Evolutionary conservation across 2,888 invertebrate genomes (phyloP).

Genomic region (Eilema griseolum): DNA sequence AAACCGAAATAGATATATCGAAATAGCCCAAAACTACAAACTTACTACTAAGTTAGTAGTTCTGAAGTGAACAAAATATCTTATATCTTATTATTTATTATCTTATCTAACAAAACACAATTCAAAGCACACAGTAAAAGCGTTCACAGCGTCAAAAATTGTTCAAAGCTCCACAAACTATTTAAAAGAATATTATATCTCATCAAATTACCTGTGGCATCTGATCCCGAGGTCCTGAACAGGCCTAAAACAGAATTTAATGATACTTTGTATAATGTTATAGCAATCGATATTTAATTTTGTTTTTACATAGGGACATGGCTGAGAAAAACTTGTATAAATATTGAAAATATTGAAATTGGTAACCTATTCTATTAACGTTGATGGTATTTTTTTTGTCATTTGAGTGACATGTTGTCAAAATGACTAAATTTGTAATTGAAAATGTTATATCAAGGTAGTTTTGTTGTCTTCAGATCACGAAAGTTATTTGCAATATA

Average conservation of each 20-base stretch:
- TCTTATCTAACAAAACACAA: too few relatives aligned
- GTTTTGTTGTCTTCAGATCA: too few relatives aligned
- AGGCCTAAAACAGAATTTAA: slow-evolving; percentile 84
- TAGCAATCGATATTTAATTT: slow-evolving; percentile 66
- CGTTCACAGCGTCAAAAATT: slow-evolving; percentile 51
- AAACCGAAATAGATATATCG: background rate
- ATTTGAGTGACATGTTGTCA: background rate
- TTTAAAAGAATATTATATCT: slow-evolving; percentile 44
- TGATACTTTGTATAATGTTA: slow-evolving; percentile 73
- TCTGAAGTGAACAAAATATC: background rate
- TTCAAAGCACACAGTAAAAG: slow-evolving; percentile 49
- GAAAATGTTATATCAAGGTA: too few relatives aligned
- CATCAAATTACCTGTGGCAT: slow-evolving; percentile 72
- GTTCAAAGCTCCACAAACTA: slow-evolving; percentile 56
- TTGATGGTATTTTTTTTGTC: too few relatives aligned
- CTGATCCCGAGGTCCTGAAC: slow-evolving; percentile 76
- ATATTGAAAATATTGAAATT: slow-evolving; percentile 7
- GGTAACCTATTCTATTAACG: too few relatives aligned
- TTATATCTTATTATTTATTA: too few relatives aligned
- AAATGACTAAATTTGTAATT: background rate
- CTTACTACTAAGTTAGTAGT: background rate
- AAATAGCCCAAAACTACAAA: background rate
- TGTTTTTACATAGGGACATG: slow-evolving; percentile 34
- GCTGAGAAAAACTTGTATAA: background rate
- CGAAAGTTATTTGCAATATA: too few relatives aligned